Base-by-base conservation (phyloP, 2,888 invertebrate genomes). In the Chromoteleia sp. region DNA sequence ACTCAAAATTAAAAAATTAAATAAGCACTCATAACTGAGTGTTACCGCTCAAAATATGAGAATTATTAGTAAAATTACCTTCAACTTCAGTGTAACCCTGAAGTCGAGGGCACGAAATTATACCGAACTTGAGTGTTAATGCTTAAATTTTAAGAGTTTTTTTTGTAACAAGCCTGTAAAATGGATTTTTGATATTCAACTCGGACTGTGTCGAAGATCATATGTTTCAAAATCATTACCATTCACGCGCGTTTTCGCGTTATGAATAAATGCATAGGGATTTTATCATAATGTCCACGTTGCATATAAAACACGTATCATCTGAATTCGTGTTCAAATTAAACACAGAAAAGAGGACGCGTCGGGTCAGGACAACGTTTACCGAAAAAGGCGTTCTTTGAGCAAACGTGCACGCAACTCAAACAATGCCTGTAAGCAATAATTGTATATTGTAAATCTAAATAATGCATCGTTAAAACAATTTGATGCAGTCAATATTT, bases 381-480 rank as follows among this genome's bases (percentile, higher is more conserved):
- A n/a, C n/a, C n/a, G n/a, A n/a, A n/a, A n/a, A n/a, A n/a, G n/a
- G n/a, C n/a, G n/a, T n/a, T n/a, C n/a, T n/a, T n/a, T n/a, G n/a
- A n/a, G n/a, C n/a, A n/a, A n/a, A n/a, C n/a, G n/a, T n/a, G n/a
- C n/a, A n/a, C n/a, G n/a, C n/a, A n/a, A n/a, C n/a, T 5, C 10
- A 33, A 33, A 33, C 33, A 33, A 33, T 33, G 33, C 33, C 12
- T 7, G 2, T 12, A 2, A n/a, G 14, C 19, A 19, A 45, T n/a
- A 19, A 45, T 45, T 45, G 45, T 39, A 19, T 50, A 63, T 65
- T 58, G 58, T 67, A 75, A 75, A 36, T 67, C 56, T 36, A 75
- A 75, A 67, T 67, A 75, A 67, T 67, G 67, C 52, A 30, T 59
- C 68, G 68, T 77, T 70, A 54, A 70, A 77, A 70, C 77, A 68